phyloP scores from a whole-genome alignment of 2,888 invertebrate genomes.

The Drosophila subsilvestris region DNA sequence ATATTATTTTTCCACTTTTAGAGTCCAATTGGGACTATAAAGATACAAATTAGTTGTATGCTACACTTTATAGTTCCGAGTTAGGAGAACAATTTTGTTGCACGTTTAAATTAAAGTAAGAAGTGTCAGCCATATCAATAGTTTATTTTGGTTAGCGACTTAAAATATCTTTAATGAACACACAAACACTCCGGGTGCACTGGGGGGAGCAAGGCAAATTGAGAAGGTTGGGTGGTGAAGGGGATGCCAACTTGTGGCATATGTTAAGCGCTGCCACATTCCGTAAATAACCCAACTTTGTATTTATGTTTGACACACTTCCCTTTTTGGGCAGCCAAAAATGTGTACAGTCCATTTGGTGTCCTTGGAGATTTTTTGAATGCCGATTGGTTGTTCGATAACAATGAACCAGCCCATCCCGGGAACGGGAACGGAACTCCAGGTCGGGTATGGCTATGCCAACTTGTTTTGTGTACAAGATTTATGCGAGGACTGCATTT shows the following conservation, averaged over 20 bases:
- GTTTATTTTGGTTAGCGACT: too few relatives aligned
- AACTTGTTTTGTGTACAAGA: slow-evolving; percentile 31
- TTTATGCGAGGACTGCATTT: slow-evolving; percentile 40
- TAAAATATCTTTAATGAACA: not conserved
- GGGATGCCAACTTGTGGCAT: not conserved
- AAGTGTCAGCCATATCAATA: too few relatives aligned
- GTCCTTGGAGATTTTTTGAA: not conserved
- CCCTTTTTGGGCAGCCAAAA: not conserved
- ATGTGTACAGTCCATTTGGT: not conserved
- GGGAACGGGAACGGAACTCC: not conserved
- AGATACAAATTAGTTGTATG: too few relatives aligned
- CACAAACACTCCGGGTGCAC: not conserved
- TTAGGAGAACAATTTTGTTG: too few relatives aligned
- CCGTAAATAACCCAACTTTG: not conserved
- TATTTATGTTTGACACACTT: not conserved
- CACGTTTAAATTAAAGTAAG: too few relatives aligned
- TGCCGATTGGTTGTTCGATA: slow-evolving; percentile 1
- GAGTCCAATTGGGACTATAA: too few relatives aligned
- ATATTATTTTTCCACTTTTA: too few relatives aligned
- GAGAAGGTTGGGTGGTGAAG: not conserved
- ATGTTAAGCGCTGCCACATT: not conserved
- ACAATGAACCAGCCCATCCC: slow-evolving; percentile 9
- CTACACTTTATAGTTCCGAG: too few relatives aligned
- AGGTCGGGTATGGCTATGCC: slow-evolving; percentile 10
- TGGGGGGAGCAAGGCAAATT: too few relatives aligned